phyloP scores from a whole-genome alignment of 2,888 invertebrate genomes.

The Empis livida region DNA sequence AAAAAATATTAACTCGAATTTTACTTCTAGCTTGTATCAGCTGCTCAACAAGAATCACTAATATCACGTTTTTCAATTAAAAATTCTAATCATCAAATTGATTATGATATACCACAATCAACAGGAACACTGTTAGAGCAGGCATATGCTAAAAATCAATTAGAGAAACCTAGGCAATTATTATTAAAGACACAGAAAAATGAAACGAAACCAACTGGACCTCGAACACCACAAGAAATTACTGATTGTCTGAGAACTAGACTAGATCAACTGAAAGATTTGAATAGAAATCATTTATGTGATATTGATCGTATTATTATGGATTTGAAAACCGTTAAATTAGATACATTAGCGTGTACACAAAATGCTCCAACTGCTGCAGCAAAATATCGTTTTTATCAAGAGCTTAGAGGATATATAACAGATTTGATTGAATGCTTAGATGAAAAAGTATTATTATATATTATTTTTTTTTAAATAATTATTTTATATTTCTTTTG shows the following conservation, averaged over 20 bases:
- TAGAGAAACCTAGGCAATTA: constrained; percentile 23
- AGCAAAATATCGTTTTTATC: constrained; percentile 82
- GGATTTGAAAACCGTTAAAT: constrained; percentile 33
- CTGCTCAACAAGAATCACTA: constrained; percentile 32
- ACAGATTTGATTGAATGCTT: constrained; percentile 95
- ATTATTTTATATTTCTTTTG: neutral
- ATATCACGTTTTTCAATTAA: constrained; percentile 34
- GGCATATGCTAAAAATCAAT: constrained; percentile 29
- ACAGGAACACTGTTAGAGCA: constrained; percentile 32
- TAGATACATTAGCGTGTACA: constrained; percentile 39
- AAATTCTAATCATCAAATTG: constrained; percentile 14
- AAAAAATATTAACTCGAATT: neutral
- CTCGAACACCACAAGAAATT: constrained; percentile 30
- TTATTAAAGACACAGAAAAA: constrained; percentile 12
- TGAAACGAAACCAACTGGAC: constrained; percentile 21
- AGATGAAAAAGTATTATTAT: constrained; percentile 73
- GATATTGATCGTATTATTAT: constrained; percentile 35
- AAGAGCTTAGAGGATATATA: constrained; percentile 89
- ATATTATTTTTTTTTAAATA: neutral
- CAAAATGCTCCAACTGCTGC: constrained; percentile 48
- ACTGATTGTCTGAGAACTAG: constrained; percentile 21
- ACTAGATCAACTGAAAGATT: constrained; percentile 41
- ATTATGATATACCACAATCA: constrained; percentile 21
- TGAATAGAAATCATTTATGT: constrained; percentile 35
- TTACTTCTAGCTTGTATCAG: constrained; percentile 20